phyloP scores from a whole-genome alignment of 2,888 invertebrate genomes.

The Trachelus stipa region DNA sequence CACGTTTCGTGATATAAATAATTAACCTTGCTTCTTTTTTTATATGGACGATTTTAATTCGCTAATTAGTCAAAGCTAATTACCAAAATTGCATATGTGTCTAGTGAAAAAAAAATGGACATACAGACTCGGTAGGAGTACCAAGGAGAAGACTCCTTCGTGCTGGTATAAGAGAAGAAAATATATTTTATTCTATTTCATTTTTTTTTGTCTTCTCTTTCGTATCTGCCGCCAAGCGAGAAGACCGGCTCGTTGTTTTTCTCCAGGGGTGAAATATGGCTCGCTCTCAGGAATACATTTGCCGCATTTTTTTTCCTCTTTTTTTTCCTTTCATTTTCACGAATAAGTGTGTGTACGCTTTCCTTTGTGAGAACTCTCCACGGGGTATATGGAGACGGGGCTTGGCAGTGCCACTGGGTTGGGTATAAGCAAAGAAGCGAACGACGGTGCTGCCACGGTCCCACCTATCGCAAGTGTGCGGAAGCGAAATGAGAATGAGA shows the following conservation, averaged over 20 bases:
- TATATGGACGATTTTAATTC: not conserved
- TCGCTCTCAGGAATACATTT: constrained; percentile 24
- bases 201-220: not conserved
- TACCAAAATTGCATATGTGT: not conserved
- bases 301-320: constrained; percentile 9
- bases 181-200: not conserved
- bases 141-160: not conserved
- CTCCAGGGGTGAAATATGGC: constrained; percentile 19
- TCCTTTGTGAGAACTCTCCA: constrained; percentile 16
- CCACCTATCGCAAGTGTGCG: not conserved
- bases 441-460: not conserved
- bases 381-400: constrained; percentile 10
- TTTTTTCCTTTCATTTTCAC: constrained; percentile 16
- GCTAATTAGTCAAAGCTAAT: not conserved
- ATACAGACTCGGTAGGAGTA: not conserved
- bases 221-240: constrained; percentile 1
- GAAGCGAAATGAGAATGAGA: not conserved
- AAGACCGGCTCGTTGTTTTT: constrained; percentile 18
- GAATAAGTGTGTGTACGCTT: constrained; percentile 11
- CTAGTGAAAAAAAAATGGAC: not conserved
- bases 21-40: no score
- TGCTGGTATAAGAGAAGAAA: not conserved
- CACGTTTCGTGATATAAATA: no score
- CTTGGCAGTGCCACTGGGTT: not conserved
- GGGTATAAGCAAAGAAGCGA: not conserved